Conservation (phyloP, 2,113 vertebrate species). For the Serilophus lunatus region DNA sequence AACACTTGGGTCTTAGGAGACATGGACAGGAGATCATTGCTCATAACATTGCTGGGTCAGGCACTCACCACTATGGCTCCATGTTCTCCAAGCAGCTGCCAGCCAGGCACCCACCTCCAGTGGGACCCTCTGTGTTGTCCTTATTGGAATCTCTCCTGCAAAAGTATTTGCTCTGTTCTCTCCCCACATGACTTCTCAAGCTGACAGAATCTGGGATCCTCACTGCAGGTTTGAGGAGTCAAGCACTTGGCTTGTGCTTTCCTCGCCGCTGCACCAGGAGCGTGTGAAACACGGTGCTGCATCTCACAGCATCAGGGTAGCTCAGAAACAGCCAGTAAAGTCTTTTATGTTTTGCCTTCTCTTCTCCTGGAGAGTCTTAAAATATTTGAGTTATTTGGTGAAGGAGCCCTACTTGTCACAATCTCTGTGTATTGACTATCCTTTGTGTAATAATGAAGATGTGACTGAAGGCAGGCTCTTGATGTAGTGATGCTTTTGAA, state of each 20-base stretch:
- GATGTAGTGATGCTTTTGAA: neutral
- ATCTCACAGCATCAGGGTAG: neutral
- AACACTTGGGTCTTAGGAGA: neutral
- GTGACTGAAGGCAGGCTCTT: neutral
- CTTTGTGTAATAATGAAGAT: neutral
- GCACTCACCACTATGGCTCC: accelerated
- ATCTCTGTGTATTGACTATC: neutral
- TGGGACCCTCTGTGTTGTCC: neutral
- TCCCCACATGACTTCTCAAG: neutral
- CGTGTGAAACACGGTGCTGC: neutral
- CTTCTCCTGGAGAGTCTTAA: neutral
- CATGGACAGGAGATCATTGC: accelerated
- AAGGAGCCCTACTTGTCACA: neutral
- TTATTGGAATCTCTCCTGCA: neutral
- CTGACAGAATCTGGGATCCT: neutral
- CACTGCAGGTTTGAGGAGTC: neutral
- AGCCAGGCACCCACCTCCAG: neutral
- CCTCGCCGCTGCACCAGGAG: neutral
- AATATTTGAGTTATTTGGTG: neutral
- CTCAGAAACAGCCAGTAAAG: neutral
- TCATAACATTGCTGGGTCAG: neutral
- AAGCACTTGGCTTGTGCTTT: neutral
- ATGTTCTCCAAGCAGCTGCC: neutral
- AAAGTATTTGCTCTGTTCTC: neutral
- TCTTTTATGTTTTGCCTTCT: neutral